A percentile compares a stretch with the other conserved stretches of the same genome.
Evolutionary conservation across 2,888 invertebrate species (phyloP).

Genomic region (Mythimna pallens): DNA sequence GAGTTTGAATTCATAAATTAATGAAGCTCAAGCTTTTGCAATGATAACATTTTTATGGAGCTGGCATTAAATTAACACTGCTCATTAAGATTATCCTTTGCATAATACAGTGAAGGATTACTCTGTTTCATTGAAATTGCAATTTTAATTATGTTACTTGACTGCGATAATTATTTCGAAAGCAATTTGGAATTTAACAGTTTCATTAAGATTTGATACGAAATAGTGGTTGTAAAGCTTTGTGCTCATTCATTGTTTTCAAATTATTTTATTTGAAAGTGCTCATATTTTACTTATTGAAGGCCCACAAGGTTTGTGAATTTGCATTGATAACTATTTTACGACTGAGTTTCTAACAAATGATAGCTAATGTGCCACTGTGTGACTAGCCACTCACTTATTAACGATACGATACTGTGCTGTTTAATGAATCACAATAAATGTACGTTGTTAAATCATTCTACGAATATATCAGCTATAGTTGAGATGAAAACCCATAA

Average conservation of each 20-base stretch:
- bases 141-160: conserved; percentile 35
- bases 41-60: conserved; percentile 35
- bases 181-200: conserved; percentile 38
- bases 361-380: conserved; percentile 18
- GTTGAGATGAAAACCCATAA: conserved; percentile 22
- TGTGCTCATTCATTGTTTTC: conserved; percentile 22
- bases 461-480: conserved; percentile 11
- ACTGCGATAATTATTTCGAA: conserved; percentile 30
- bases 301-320: conserved; percentile 13
- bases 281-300: neutral
- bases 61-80: conserved; percentile 28
- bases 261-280: neutral
- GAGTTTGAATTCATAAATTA: conserved; percentile 39
- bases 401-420: conserved; percentile 27
- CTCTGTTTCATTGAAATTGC: conserved; percentile 27
- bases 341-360: conserved; percentile 30
- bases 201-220: conserved; percentile 43
- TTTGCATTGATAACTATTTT: conserved; percentile 27
- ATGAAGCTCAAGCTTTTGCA: conserved; percentile 25
- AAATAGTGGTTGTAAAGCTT: conserved; percentile 12
- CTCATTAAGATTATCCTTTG: conserved; percentile 43
- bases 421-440: conserved; percentile 32
- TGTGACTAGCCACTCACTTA: conserved; percentile 14
- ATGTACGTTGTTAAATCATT: conserved; percentile 9
- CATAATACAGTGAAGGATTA: conserved; percentile 42